Evolutionary conservation across 2,888 invertebrate species (phyloP), one percentile per base, ranked within the genome.

Genomic region (Mythimna ferrago): DNA sequence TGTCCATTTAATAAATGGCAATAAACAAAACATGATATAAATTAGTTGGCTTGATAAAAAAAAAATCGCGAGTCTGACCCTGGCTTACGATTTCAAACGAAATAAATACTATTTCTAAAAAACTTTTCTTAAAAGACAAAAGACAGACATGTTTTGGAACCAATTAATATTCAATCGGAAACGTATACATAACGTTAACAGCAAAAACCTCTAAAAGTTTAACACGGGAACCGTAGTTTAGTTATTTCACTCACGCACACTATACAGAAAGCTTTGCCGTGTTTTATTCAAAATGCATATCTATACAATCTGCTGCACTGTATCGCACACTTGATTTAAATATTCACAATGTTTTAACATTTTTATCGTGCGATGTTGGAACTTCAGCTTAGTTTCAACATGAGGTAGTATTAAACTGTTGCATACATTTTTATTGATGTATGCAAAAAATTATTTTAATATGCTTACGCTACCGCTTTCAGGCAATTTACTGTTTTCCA

Each of bases 181-280:
- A 26, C 26, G 26, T 26, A 26, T 26, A 2, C 26, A 26, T 26
- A 26, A 26, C 26, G 26, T 26, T 26, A 26, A 26, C 26, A 26
- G 26, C 66, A 66, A 68, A 80, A 76, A 81, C 57, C 54, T 32
- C 9, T 61, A 48, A 74, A 73, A 66, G 73, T 63, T 71, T 68
- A 77, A 78, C 71, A 64, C 56, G 63, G 58, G 21, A 61, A 58
- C 63, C 26, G 7, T 56, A 68, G 77, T 71, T 86, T 78, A 78
- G 76, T 62, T 76, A 87, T 87, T 84, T 76, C 60, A 64, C 54
- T 67, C 84, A 84, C 84, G 86, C 69, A 71, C 67, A 56, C 54
- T 44, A 62, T 44, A 69, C 69, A 53, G 66, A 77, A 78, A 81
- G 82, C 76, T 72, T 76, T 76, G 44, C 63, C 73, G 61, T 77